Base-by-base conservation (phyloP, 2,113 vertebrate species). In the Colaptes auratus region DNA sequence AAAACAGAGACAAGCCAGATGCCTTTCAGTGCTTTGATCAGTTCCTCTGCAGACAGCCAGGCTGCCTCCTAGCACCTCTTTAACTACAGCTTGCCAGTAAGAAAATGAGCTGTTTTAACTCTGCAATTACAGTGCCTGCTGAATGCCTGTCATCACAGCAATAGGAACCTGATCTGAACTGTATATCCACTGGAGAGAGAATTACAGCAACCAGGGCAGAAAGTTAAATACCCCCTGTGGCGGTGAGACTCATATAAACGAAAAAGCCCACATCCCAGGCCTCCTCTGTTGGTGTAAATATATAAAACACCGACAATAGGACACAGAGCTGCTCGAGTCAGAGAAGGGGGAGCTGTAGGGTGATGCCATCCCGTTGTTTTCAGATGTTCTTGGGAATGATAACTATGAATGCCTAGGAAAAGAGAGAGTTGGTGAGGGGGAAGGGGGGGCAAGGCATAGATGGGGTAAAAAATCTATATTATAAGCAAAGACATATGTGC, bases 1-100 rank as follows among this genome's bases (percentile, higher is more conserved):
- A 98, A 97, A 97, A 96, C 97, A 98, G 98, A 98, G 98, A 98
- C 97, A 97, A 98, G 98, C 98, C 98, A 98, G 98, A 98, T 98
- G 98, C 98, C 97, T 97, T 96, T 92, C 90, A 88, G 95, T 84
- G 97, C 98, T 98, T 98, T 98, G 98, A 98, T 98, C 98, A 97
- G 95, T 96, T 95, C 96, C 92, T 63, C 97, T 97, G 98, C 98
- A 98, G 98, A 98, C 98, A 98, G 97, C 95, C 98, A 95, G 98
- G 97, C 98, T 98, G 98, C 98, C 98, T 97, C 95, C 98, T 97
- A 98, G 98, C 98, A 97, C 97, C 97, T 98, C 97, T 97, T 97
- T 98, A 97, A 98, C 97, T 97, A 97, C 97, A 95, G 97, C 96
- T 97, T 97, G 98, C 98, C 97, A 97, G 98, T 97, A 97, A 97